Evolutionary conservation across 2,888 invertebrate genomes (phyloP), one percentile per base, ranked within the genome.

Genomic region (Lasioglossum leucozonium): DNA sequence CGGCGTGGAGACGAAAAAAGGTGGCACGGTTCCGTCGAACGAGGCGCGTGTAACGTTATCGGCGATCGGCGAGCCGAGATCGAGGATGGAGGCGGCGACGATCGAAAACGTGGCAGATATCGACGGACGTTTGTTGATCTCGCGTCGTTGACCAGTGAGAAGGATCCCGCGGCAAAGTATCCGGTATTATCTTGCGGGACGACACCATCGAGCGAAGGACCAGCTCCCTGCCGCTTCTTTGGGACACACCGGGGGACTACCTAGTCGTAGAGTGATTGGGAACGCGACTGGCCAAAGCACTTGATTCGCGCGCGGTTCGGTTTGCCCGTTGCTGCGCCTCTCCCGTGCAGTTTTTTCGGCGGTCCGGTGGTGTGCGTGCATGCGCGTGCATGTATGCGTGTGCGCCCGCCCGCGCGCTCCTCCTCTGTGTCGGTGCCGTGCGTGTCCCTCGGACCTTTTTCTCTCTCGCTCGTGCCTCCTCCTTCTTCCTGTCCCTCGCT

Each of bases 231-330:
- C 91, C 91, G 91, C 91, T 90, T 88, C 90, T 90, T 90, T 91
- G 89, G 91, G 91, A 91, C 91, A 94, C 95, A 94, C 94, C 94
- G 93, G 93, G 94, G 94, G 94, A 95, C 94, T 94, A 95, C 95
- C 95, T 95, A 95, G 95, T 95, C 95, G 94, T 95, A 94, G 95
- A 95, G 94, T 95, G 95, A 95, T 95, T 95, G 95, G 95, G 94
- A 95, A 94, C 94, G 94, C 94, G 94, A 95, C 95, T 95, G 95
- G 94, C 94, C 95, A 94, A 95, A 94, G 94, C 94, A 94, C 94
- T 94, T 94, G 94, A 94, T 94, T 94, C 94, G 93, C 94, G 94
- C 94, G 94, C 94, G 93, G 93, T 94, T 94, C 94, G 94, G 93
- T 92, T 93, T 92, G 93, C 91, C 93, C 93, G 92, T 92, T 92